Evolutionary conservation across 2,888 invertebrate species (phyloP), one percentile per base, ranked within the genome.

Genomic region (Halictus ligatus): DNA sequence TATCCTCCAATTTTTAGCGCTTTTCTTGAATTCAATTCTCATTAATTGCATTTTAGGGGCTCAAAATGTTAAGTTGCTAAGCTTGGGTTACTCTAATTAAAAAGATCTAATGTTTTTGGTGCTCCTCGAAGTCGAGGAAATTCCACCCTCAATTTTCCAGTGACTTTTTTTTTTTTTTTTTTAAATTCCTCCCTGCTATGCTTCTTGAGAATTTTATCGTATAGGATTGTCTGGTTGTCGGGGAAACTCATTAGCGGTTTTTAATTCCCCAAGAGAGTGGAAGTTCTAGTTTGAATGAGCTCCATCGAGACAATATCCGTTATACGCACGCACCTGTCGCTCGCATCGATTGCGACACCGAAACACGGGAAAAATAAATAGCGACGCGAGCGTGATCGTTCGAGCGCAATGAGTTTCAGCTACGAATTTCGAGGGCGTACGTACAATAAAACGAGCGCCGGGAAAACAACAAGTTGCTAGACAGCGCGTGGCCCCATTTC

Each of bases 201-300:
- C 1, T 25, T 25, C 25, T 60, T 25, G 60, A 60, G 60, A 13
- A 60, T 60, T 25, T 13, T 0, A 25, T 60, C 13, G 15, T 25
- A 15, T 15, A 25, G 25, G 13, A 60, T 60, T 15, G 60, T 25
- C 25, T 5, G 25, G 25, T 12, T 21, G 8, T 29, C 25, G 15
- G 48, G 40, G 25, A 58, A 75, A 46, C 25, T 76, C 69, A 58
- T 73, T 54, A 71, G 18, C 25, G n/a, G 18, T 54, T 82, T 75
- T 78, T 71, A 82, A 71, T 82, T 82, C 78, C 60, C 71, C 69
- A 10, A 21, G 78, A 48, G 71, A 43, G 43, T 48, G 15, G n/a
- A 46, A 3, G 50, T 40, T 18, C n/a, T 40, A 15, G n/a, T n/a
- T 54, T 54, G 21, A n/a, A 54, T 10, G 54, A 54, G 21, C 21